Evolutionary conservation across 2,888 invertebrate genomes (phyloP).

Genomic region (Mimachlamys varia): DNA sequence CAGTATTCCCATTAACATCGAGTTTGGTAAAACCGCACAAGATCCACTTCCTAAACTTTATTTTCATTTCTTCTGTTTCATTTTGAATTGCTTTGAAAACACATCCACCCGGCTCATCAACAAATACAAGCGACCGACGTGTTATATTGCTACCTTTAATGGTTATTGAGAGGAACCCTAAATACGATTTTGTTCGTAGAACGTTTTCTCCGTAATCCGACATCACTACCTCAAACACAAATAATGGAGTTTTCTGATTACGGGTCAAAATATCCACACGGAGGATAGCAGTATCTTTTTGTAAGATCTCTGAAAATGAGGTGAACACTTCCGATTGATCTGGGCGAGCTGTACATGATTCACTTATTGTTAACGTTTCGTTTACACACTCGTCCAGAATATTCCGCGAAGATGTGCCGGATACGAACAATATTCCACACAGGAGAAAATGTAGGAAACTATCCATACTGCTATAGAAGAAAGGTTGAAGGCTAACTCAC

Average conservation of each 20-base stretch:
- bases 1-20: neutral
- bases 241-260: neutral
- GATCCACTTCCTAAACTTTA: neutral
- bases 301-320: neutral
- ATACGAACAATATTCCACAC: no score
- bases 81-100: neutral
- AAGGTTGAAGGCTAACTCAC: no score
- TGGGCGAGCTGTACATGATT: neutral
- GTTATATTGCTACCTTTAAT: neutral
- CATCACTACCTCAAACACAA: neutral
- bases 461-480: no score
- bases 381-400: no score
- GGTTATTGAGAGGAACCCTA: neutral
- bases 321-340: neutral
- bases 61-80: neutral
- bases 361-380: neutral
- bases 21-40: neutral
- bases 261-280: neutral
- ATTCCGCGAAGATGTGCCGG: no score
- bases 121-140: neutral
- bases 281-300: neutral
- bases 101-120: neutral
- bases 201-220: neutral
- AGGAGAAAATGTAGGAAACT: no score
- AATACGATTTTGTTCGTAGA: neutral